Conservation (phyloP, 2,888 invertebrate species). For the Villa cingulata region DNA sequence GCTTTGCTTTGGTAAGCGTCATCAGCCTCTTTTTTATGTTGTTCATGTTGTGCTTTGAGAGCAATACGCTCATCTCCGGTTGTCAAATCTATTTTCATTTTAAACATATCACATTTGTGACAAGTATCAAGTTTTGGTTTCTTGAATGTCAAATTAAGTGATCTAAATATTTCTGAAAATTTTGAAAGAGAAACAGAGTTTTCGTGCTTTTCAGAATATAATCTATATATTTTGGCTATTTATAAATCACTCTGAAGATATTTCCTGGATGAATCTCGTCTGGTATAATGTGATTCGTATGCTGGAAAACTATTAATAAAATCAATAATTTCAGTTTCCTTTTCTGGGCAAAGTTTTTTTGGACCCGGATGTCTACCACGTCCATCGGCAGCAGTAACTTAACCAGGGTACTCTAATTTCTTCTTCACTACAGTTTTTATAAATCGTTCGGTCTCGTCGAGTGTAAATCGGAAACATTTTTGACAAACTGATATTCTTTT, state of each 20-base stretch:
- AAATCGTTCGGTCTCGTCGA: slow-evolving; percentile 14
- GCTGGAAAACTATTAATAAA: slow-evolving; percentile 12
- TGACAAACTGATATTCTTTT: slow-evolving; percentile 13
- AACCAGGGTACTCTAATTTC: slow-evolving; percentile 6
- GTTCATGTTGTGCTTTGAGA: slow-evolving; percentile 1
- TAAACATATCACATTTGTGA: too few species aligned
- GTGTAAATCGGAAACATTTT: slow-evolving; percentile 14
- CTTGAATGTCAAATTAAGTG: too few species aligned
- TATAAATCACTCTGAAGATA: slow-evolving; percentile 11
- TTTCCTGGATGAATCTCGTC: slow-evolving; percentile 9
- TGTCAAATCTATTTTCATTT: too few species aligned
- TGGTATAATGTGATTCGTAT: slow-evolving; percentile 11
- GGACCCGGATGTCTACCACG: slow-evolving; percentile 9
- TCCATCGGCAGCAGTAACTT: slow-evolving; percentile 4
- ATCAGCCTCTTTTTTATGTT: background rate
- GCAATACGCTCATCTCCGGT: slow-evolving; percentile 4
- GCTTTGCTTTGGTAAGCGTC: background rate
- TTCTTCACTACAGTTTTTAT: slow-evolving; percentile 13
- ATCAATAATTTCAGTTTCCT: slow-evolving; percentile 9
- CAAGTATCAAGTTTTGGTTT: too few species aligned
- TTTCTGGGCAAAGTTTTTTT: slow-evolving; percentile 8
- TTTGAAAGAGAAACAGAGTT: slow-evolving; percentile 10
- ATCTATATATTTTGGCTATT: slow-evolving; percentile 8
- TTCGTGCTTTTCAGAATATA: slow-evolving; percentile 8
- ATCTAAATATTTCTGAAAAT: slow-evolving; percentile 6